Percentiles rank a stretch among this genome's conserved stretches.
phyloP scores from a whole-genome alignment of 1,140 invertebrate species.

The Chrysopa pallens region DNA sequence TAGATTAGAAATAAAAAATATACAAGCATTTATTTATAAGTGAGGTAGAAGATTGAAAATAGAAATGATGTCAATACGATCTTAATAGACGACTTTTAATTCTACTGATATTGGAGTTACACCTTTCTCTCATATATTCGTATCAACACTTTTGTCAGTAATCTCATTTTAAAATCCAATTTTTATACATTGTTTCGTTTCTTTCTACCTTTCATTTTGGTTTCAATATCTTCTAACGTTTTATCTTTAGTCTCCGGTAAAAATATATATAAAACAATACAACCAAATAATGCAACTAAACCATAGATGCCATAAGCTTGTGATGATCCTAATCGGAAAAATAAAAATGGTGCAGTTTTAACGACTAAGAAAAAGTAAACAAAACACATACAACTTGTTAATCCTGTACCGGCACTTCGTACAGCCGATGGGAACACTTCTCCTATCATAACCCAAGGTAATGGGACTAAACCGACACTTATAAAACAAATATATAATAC shows the following conservation, averaged over 20 bases:
- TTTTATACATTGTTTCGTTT: no score
- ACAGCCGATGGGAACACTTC: conserved; percentile 39
- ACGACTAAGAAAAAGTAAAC: conserved; percentile 48
- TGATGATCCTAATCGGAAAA: conserved; percentile 31
- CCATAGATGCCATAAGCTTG: conserved; percentile 52
- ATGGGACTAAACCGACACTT: conserved; percentile 34
- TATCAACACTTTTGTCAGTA: no score
- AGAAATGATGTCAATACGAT: no score
- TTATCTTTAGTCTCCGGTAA: conserved; percentile 68
- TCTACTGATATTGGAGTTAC: no score
- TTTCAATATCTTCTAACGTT: conserved; percentile 54
- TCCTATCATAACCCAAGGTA: conserved; percentile 52
- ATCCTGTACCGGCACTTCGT: conserved; percentile 35
- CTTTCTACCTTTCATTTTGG: no score
- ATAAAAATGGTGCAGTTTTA: conserved; percentile 44
- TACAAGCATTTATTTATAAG: no score
- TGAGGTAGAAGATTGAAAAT: no score
- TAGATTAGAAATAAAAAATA: no score
- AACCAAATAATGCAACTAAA: conserved; percentile 38
- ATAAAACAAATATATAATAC: conserved; percentile 35
- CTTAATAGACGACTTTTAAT: no score
- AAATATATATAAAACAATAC: conserved; percentile 39
- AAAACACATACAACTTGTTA: conserved; percentile 44
- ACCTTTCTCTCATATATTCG: no score
- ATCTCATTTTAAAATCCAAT: background rate